Percentiles rank a stretch among this genome's conserved stretches.
phyloP scores from a whole-genome alignment of 2,888 invertebrate genomes.

The Dynastes maya region DNA sequence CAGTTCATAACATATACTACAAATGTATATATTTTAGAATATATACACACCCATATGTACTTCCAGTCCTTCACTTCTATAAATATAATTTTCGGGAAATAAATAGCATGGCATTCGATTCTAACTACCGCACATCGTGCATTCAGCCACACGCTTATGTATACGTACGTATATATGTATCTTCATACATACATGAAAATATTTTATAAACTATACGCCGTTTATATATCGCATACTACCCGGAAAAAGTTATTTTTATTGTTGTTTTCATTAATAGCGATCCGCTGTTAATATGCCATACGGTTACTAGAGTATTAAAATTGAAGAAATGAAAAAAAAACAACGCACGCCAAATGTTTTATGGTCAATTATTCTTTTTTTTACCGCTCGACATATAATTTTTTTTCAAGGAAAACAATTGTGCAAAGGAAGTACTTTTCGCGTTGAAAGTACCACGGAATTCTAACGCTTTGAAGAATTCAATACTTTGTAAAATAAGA shows the following conservation, averaged over 20 bases:
- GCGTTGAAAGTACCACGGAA: no score
- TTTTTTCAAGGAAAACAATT: background rate
- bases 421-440: no score
- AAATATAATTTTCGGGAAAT: background rate
- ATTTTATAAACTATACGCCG: background rate
- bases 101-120: background rate
- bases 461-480: no score
- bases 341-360: background rate
- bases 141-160: background rate
- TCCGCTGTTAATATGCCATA: background rate
- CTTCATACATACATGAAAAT: background rate
- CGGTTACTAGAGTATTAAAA: background rate
- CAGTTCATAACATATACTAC: no score
- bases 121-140: background rate
- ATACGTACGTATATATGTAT: background rate
- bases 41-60: no score
- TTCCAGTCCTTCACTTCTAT: no score
- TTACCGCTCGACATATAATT: background rate
- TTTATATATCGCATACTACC: background rate
- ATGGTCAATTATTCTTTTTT: conserved; percentile 1
- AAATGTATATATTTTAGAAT: no score
- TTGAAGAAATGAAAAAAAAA: background rate
- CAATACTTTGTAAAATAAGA: no score
- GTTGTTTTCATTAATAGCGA: background rate
- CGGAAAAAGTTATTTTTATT: background rate